Conservation (phyloP, 2,797 vertebrate species). For the Sebastes goodei region DNA sequence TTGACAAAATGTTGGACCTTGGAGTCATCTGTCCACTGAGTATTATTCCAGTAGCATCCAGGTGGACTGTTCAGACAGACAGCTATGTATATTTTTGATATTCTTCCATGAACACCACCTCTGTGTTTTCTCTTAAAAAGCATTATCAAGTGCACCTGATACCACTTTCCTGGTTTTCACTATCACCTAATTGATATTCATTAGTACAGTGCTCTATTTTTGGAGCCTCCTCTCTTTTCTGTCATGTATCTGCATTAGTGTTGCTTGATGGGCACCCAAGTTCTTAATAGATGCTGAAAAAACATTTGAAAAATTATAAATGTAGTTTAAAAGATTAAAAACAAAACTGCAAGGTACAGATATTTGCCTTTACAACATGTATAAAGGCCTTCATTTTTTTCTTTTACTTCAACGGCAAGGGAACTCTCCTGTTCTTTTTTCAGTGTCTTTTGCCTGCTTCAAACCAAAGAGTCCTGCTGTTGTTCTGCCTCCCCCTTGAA, state of each 20-base stretch:
- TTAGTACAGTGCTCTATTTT: background rate
- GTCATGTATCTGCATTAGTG: background rate
- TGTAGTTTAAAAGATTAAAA: background rate
- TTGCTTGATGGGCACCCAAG: background rate
- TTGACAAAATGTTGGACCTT: conserved; percentile 7
- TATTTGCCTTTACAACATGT: background rate
- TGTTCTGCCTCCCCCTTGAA: background rate
- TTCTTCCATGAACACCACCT: background rate
- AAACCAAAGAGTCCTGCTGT: background rate
- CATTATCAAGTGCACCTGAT: background rate
- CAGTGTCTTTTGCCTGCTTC: background rate
- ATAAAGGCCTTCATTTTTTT: background rate
- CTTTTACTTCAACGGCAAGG: background rate
- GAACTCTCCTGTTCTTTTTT: background rate
- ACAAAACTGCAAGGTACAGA: background rate
- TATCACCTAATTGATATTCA: background rate
- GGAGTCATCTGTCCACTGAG: conserved; percentile 16
- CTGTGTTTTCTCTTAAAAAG: background rate
- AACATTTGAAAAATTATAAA: background rate
- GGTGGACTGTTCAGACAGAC: background rate
- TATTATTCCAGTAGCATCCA: conserved; percentile 8
- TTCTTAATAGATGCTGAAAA: background rate
- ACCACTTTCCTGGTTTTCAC: background rate
- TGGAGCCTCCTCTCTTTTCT: background rate
- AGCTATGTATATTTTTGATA: conserved; percentile 5